Evolutionary conservation across 2,113 vertebrate genomes (phyloP), one percentile per base, ranked within the genome.

Genomic region (Myotis lucifugus): DNA sequence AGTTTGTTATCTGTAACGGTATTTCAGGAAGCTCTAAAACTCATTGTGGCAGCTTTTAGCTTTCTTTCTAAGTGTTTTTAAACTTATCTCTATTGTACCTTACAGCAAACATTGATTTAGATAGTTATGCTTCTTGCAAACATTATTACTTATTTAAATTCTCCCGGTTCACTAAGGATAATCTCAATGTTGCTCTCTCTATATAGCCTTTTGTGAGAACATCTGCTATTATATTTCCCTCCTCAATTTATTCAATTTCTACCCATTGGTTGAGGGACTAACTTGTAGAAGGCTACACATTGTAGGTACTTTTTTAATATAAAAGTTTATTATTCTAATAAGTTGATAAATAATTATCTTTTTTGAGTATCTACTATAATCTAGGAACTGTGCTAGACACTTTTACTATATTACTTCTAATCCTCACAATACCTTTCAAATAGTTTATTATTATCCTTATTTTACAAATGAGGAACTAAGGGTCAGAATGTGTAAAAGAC

Each of bases 271-370:
- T n/a, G 19, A 52, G 5, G 29, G 2, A 27, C 29, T 61, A 46
- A 85, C 21, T 42, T 88, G 8, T 11, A 94, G 32, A 81, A 21
- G 40, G 21, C 48, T 77, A 64, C 17, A 52, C 29, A 37, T 25
- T n/a, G 8, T 78, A 92, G n/a, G 8, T 59, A 27, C 9, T 69
- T 93, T 93, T 81, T 73, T 81, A 81, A 92, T 59, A 74, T 69
- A 32, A 18, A 76, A 2, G 17, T 40, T 85, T n/a, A 52, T 54
- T 6, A 85, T 69, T 85, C 17, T 85, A 90, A 56, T 79, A 78
- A 74, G 25, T 76, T 61, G 10, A 81, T 78, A 89, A 88, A 34
- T 74, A 74, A 66, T 85, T 54, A 25, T 34, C 19, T 84, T 83
- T 88, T 69, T 40, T 48, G 70, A 72, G 29, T 85, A 52, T 32